Conservation (phyloP, 2,113 vertebrate species). For the Antennarius striatus region DNA sequence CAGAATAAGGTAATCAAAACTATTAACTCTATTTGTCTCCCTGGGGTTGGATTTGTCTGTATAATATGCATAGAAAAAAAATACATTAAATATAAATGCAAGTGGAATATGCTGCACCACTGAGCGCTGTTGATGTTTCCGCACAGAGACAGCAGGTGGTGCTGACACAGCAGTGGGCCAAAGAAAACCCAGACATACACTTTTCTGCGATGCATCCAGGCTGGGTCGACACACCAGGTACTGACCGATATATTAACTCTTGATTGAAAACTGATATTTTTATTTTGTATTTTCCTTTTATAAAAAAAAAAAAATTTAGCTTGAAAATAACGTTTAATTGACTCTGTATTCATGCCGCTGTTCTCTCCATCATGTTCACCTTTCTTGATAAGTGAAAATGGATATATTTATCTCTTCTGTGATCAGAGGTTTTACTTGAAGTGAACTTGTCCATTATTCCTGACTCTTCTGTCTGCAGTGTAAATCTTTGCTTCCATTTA, state of each 20-base stretch:
- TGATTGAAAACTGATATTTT: background rate
- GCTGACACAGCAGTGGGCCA: constrained; percentile 82
- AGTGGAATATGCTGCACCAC: background rate
- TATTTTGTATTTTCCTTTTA: background rate
- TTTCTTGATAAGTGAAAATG: too few relatives aligned
- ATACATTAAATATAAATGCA: accelerated
- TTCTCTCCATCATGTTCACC: too few relatives aligned
- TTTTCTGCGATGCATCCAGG: constrained; percentile 85
- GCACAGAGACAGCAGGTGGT: constrained; percentile 86
- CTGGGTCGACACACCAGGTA: constrained; percentile 85
- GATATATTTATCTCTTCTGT: too few relatives aligned
- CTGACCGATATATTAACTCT: background rate
- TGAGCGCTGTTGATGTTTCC: constrained; percentile 34
- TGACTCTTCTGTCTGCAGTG: background rate
- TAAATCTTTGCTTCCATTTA: background rate
- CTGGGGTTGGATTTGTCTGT: background rate
- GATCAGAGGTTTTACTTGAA: too few relatives aligned
- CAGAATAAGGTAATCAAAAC: constrained; percentile 77
- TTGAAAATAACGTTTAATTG: too few relatives aligned
- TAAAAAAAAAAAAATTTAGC: too few relatives aligned
- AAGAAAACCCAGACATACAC: constrained; percentile 71
- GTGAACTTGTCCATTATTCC: background rate
- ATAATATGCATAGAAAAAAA: background rate
- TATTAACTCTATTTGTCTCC: background rate
- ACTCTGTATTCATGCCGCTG: too few relatives aligned